Evolutionary conservation across 2,797 vertebrate genomes (phyloP), one percentile per base, ranked within the genome.

Genomic region (Eulemur rubriventer): DNA sequence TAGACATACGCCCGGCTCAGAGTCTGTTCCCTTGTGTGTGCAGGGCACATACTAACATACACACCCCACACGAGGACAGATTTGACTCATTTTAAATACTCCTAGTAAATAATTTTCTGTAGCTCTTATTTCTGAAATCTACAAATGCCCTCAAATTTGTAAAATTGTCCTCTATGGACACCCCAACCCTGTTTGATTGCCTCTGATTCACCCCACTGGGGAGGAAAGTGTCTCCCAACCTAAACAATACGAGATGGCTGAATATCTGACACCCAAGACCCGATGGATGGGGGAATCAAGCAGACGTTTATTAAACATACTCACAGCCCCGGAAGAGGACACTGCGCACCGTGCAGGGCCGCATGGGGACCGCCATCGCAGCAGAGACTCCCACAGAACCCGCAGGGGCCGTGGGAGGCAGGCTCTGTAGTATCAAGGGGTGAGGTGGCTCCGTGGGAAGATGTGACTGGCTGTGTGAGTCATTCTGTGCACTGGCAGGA

Each of bases 341-440:
- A 2, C 20, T 0, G 1, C 6, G 46, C 0, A 0, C 18, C 57
- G 2, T 0, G 1, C 4, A 10, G 48, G 67, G 12, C 11, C 24
- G 43, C 3, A 0, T 2, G 2, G 41, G 26, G 11, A 48, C 3
- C 46, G 35, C 0, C 0, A 3, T 11, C 1, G 2, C 14, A 38
- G 38, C 46, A 48, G 35, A n/a, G 46, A 38, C 35, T 48, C 76
- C 50, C n/a, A 35, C 76, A 41, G 9, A 18, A 5, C 57, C n/a
- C 0, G 33, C n/a, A 59, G 0, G 1, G 38, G 33, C 9, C 0
- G 1, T 4, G 20, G 11, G 14, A 18, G 10, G 17, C 5, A 2
- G 43, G 17, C 28, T 35, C 6, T 11, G 2, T 1, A 10, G 43
- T 18, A 14, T 26, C 35, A 18, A 10, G 63, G 75, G 28, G 26